Evolutionary conservation across 2,888 invertebrate species (phyloP).

Genomic region (Boloria euphrosyne): DNA sequence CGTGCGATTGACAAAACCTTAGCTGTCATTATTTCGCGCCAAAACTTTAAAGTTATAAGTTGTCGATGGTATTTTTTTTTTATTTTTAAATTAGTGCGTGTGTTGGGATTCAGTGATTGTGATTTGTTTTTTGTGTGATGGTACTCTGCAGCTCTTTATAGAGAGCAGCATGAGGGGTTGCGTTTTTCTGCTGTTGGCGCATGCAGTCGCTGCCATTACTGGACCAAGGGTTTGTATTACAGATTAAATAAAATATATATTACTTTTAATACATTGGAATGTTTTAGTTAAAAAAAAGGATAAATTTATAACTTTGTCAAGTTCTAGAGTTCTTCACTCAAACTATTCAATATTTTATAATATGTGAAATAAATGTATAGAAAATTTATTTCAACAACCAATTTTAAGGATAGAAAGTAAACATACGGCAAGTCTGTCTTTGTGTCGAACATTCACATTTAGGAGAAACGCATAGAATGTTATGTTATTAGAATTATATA

Average conservation of each 20-base stretch:
- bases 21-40: constrained; percentile 46
- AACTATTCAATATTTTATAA: too few relatives aligned
- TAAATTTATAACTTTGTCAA: too few relatives aligned
- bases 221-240: constrained; percentile 69
- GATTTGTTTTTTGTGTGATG: constrained; percentile 64
- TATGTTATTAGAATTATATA: constrained; percentile 28
- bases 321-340: too few relatives aligned
- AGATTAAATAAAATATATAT: neutral
- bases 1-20: constrained; percentile 56
- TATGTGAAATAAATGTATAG: neutral
- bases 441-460: constrained; percentile 15
- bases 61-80: constrained; percentile 52
- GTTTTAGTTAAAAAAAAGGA: neutral
- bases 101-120: constrained; percentile 51
- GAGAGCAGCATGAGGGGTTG: constrained; percentile 76
- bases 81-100: constrained; percentile 32
- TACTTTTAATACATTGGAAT: neutral
- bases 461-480: constrained; percentile 5
- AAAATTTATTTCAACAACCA: neutral
- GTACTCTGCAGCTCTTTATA: constrained; percentile 73
- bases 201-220: constrained; percentile 75
- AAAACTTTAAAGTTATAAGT: constrained; percentile 33
- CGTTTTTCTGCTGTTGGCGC: constrained; percentile 74
- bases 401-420: constrained; percentile 12
- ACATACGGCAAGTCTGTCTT: neutral